Percentiles rank a stretch among this genome's conserved stretches.
Conservation (phyloP, 2,113 vertebrate species). For the Lagopus leucura region DNA sequence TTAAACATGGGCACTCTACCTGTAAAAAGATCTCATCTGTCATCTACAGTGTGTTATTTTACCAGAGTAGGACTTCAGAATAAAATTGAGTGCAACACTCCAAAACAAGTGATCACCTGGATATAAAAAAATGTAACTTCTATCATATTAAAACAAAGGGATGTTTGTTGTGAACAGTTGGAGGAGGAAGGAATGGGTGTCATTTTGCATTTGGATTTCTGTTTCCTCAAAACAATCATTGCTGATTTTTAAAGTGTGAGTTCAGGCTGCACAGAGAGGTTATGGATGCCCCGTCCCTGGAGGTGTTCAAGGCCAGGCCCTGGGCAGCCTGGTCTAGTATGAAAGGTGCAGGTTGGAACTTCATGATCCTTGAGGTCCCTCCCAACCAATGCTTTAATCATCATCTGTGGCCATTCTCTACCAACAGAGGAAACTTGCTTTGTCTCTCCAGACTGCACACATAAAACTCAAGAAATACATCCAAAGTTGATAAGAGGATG, state of each 20-base stretch:
- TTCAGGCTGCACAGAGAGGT: background rate
- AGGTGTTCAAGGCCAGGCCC: no score
- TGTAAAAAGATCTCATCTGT: background rate
- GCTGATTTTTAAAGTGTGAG: background rate
- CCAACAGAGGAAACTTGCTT: background rate
- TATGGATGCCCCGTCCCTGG: no score
- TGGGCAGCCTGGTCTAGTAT: no score
- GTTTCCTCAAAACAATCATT: background rate
- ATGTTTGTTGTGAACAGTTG: background rate
- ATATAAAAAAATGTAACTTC: background rate
- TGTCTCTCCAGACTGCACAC: background rate
- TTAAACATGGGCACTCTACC: background rate
- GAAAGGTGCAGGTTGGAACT: no score
- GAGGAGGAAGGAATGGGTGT: background rate
- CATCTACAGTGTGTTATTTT: background rate
- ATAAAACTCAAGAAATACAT: slow-evolving; percentile 5
- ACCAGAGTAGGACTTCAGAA: background rate
- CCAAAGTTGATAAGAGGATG: background rate
- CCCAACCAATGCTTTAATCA: background rate
- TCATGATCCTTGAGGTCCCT: no score
- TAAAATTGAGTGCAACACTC: background rate
- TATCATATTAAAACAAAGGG: background rate
- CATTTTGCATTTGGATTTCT: background rate
- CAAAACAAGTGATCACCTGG: background rate
- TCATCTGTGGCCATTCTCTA: background rate